Base-by-base conservation (phyloP, 2,888 invertebrate genomes). In the Xiphydria camelus region DNA sequence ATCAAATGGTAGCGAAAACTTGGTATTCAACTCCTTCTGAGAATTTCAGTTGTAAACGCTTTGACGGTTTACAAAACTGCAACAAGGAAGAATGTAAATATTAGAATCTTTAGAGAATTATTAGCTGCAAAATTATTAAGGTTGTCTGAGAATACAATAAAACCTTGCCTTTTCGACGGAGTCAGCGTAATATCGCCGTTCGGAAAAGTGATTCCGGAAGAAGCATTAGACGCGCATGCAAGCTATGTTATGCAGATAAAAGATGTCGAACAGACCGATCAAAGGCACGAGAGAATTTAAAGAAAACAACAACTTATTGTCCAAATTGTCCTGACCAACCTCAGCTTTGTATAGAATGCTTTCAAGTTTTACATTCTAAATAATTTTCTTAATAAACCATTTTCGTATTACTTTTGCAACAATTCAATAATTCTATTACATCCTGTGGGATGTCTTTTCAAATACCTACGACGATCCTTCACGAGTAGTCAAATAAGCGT, bases 31-130 rank as follows among this genome's bases (percentile, higher is more conserved):
- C 26, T 46, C 1, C 46, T 46, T 9, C 38, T 42, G 42, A 34
- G 42, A n/a, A 35, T n/a, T 3, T 35, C 36, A 32, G 35, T 41
- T 36, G 35, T 35, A 22, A 31, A 47, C 25, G 41, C 37, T 37
- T 46, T 46, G 41, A 7, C 7, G 14, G 37, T 42, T 46, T 46
- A 41, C 46, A 46, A 41, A 37, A 46, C 41, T 46, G 41, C 41
- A 19, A 46, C 41, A 32, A 41, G 25, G 23, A 41, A 46, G 15
- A 21, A 7, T 41, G 37, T 46, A 46, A 36, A 41, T 41, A 41
- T 46, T 46, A 46, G 41, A 41, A 12, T 36, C 32, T 46, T 46
- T 19, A 41, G 26, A 9, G 41, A 46, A 41, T 3, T 46, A 19
- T 14, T 46, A 18, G 46, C 37, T 46, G 41, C 41, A 32, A 46